A percentile compares a stretch with the other conserved stretches of the same genome.
Evolutionary conservation across 1,140 invertebrate species (phyloP).

Genomic region (Microplitis demolitor): DNA sequence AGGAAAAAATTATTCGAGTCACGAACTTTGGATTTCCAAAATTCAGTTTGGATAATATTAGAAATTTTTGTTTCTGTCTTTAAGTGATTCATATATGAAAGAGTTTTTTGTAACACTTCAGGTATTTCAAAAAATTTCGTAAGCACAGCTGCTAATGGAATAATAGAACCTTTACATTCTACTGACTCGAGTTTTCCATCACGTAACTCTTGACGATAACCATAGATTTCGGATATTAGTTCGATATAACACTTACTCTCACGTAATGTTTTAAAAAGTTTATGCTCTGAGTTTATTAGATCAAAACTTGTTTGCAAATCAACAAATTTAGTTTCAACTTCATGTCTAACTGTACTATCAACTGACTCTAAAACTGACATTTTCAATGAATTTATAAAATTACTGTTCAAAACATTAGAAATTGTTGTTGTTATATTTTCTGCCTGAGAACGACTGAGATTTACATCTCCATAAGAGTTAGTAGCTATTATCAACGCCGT

Average conservation of each 20-base stretch:
- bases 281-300: neutral
- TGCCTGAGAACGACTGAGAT: neutral
- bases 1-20: neutral
- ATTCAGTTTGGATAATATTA: conserved; percentile 19
- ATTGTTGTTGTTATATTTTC: neutral
- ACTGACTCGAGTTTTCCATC: neutral
- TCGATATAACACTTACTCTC: neutral
- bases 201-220: neutral
- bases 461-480: neutral
- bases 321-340: neutral
- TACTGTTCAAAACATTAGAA: neutral
- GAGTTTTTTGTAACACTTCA: neutral
- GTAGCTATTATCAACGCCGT: neutral
- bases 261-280: neutral
- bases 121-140: neutral
- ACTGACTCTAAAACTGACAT: neutral
- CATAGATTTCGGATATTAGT: neutral
- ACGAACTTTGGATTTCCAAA: neutral
- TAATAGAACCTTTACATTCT: neutral
- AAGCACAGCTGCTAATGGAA: neutral
- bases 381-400: neutral
- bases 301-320: neutral
- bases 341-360: neutral
- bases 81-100: neutral
- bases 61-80: neutral